Base-by-base conservation (phyloP, 2,113 vertebrate species). In the Anarhynchus alexandrinus region DNA sequence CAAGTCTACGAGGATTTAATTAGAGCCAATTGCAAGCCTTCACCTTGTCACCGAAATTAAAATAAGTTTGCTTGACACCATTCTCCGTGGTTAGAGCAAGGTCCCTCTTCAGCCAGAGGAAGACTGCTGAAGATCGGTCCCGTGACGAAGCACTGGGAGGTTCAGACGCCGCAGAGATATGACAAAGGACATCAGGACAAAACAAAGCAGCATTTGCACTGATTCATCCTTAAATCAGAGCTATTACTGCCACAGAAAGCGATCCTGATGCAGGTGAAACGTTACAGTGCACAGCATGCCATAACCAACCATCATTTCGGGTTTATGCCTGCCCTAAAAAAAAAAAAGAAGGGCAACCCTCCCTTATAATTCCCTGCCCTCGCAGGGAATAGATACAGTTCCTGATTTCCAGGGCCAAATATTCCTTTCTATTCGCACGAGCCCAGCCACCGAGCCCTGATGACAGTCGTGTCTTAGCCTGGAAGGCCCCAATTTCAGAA, bases 251-350 rank as follows among this genome's bases (percentile, higher is more conserved):
- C 19, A 27, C 1, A 8, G 57, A 38, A 30, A 19, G 29, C 21
- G 59, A 49, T 29, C 18, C 42, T 12, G n/a, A 19, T 0, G 40
- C 10, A 30, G 40, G 32, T 25, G 43, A 77, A 64, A 5, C 0
- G 2, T 15, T 20, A 6, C 1, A 7, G 26, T 14, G 4, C 11
- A 51, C 1, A 3, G 12, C 15, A 10, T 3, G 5, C 36, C 11
- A 1, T 21, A 34, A 32, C 10, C 0, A 0, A 34, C 38, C 72
- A 54, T 14, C 36, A 4, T 25, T 6, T 4, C 0, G 5, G 19
- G 16, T 13, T 61, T 54, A 0, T 6, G 9, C 15, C 15, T 42
- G 26, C n/a, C 29, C 40, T 66, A 27, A 58, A 45, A 61, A 43
- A 42, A 27, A 58, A 45, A 61, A 55, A 27, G 29, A 38, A 22